Evolutionary conservation across 2,113 vertebrate species (phyloP).

Genomic region (human): DNA sequence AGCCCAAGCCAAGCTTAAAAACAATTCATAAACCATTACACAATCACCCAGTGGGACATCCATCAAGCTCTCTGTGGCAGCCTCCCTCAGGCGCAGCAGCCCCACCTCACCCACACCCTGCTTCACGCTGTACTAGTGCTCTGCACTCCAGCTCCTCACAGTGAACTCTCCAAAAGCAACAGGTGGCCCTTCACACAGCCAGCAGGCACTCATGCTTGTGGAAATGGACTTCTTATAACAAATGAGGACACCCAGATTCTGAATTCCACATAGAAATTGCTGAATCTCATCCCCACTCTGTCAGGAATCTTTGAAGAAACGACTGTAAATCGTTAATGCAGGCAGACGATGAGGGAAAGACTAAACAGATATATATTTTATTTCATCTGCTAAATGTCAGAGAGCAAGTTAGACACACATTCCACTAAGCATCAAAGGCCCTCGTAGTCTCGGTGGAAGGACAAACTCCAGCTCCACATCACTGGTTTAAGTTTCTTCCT

Average conservation of each 20-base stretch:
- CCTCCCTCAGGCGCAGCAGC: not conserved
- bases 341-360: not conserved
- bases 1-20: not conserved
- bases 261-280: not conserved
- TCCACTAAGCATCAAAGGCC: not conserved
- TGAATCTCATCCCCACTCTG: not conserved
- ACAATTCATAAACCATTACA: not conserved
- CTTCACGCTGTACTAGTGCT: not conserved
- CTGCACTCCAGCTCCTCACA: not conserved
- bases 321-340: not conserved
- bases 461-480: not conserved
- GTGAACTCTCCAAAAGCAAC: not conserved
- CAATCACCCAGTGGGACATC: rapidly evolving
- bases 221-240: not conserved
- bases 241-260: not conserved
- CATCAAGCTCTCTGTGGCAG: not conserved
- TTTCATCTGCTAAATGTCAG: not conserved
- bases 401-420: not conserved
- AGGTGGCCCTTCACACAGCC: not conserved
- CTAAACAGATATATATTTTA: constrained; percentile 54
- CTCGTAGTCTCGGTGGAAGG: not conserved
- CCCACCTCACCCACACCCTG: not conserved
- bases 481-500: constrained; percentile 82
- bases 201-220: not conserved
- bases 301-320: not conserved